phyloP scores from a whole-genome alignment of 2,113 vertebrate species.

The Columbina picui region DNA sequence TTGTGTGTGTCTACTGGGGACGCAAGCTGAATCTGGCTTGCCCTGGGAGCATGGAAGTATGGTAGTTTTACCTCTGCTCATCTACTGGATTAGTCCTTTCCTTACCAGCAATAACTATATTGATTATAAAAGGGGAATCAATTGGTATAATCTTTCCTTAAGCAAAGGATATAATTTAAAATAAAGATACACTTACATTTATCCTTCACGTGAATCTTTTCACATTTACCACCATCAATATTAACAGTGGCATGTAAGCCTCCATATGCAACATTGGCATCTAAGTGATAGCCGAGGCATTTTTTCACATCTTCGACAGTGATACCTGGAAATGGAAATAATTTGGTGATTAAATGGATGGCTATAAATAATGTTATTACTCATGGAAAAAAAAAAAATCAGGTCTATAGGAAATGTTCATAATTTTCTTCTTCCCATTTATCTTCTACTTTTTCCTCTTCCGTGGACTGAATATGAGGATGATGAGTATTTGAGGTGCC shows the following conservation, averaged over 20 bases:
- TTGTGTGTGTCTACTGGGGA: not conserved
- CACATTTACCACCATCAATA: not conserved
- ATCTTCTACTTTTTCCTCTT: not conserved
- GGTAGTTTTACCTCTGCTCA: not conserved
- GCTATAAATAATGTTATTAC: not conserved
- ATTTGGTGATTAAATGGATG: not conserved
- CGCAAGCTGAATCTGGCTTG: not conserved
- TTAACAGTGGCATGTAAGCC: rapidly evolving
- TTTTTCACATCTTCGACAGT: constrained; percentile 69
- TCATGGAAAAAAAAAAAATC: not conserved
- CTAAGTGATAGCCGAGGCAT: constrained; percentile 77
- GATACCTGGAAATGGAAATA: constrained; percentile 73
- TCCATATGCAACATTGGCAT: rapidly evolving
- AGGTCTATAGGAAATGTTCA: not conserved
- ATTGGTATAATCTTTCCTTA: not conserved
- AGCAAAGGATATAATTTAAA: not conserved
- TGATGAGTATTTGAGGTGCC: not conserved
- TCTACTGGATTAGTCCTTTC: not conserved
- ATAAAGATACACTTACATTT: constrained; percentile 64
- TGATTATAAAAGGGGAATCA: not conserved
- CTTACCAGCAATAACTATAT: not conserved
- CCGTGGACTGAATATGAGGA: not conserved
- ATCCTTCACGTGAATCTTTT: rapidly evolving
- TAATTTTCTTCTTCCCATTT: not conserved
- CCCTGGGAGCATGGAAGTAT: not conserved